phyloP scores from a whole-genome alignment of 2,113 vertebrate species.

The Zapus hudsonius region DNA sequence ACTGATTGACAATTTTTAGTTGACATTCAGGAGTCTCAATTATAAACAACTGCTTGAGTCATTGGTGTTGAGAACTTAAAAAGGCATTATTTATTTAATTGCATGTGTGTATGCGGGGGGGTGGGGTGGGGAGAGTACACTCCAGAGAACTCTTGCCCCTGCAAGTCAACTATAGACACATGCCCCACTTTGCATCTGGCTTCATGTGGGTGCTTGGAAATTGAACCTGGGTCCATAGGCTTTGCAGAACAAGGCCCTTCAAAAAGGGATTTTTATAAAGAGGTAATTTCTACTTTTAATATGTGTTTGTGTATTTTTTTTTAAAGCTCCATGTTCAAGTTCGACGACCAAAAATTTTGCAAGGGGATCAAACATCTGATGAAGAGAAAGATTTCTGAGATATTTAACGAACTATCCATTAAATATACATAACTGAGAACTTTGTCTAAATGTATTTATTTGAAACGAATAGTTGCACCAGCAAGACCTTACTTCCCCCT shows the following conservation, averaged over 20 bases:
- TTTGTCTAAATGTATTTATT: constrained; percentile 81
- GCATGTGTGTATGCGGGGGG: too few relatives aligned
- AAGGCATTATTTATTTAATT: neutral
- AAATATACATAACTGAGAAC: constrained; percentile 76
- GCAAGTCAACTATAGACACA: too few relatives aligned
- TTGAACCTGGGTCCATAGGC: too few relatives aligned
- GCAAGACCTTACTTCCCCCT: constrained; percentile 77
- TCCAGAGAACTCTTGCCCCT: too few relatives aligned
- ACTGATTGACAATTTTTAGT: neutral
- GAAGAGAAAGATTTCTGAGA: constrained; percentile 64
- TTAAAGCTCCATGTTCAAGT: constrained; percentile 75
- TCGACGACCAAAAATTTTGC: constrained; percentile 1
- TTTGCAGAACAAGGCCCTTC: too few relatives aligned
- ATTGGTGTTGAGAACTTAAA: neutral
- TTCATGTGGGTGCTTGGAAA: too few relatives aligned
- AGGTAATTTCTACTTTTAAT: constrained; percentile 29
- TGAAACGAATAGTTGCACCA: constrained; percentile 77
- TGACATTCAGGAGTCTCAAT: neutral
- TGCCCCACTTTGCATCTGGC: too few relatives aligned
- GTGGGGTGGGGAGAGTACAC: too few relatives aligned
- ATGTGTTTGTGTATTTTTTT: too few relatives aligned
- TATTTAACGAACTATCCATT: constrained; percentile 34
- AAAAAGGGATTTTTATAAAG: neutral
- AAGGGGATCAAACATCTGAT: constrained; percentile 39
- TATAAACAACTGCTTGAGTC: neutral